Percentiles rank a stretch among this genome's conserved stretches.
Conservation (phyloP, 2,888 invertebrate species). For the Nymphalis urticae region DNA sequence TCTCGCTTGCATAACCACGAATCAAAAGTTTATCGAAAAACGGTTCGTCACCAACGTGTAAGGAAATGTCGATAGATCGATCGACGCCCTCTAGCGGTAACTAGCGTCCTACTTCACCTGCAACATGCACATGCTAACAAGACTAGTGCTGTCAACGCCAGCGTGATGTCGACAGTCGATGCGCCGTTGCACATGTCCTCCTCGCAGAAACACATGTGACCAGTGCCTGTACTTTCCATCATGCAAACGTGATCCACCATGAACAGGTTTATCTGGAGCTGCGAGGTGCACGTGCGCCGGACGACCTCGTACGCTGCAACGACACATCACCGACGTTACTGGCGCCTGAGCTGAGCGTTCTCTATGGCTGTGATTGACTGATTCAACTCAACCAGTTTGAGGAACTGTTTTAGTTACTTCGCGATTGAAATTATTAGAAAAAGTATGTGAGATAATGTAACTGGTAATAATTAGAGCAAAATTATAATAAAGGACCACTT, state of each 20-base stretch:
- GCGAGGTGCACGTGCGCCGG: constrained; percentile 94
- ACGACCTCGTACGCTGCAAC: constrained; percentile 93
- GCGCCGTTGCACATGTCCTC: constrained; percentile 94
- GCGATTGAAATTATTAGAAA: too few species aligned
- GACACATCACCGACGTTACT: background rate
- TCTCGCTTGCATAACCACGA: constrained; percentile 17
- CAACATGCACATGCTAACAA: constrained; percentile 74
- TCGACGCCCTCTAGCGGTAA: constrained; percentile 52
- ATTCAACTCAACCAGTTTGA: too few species aligned
- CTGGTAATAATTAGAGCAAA: too few species aligned
- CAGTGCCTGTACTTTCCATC: constrained; percentile 98
- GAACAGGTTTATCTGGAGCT: constrained; percentile 96
- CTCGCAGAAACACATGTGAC: constrained; percentile 99
- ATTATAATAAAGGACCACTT: too few species aligned
- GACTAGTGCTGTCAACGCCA: constrained; percentile 57
- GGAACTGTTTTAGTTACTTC: too few species aligned
- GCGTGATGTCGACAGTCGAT: constrained; percentile 52
- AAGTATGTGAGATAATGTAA: too few species aligned
- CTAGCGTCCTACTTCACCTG: constrained; percentile 73
- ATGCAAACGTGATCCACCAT: constrained; percentile 99
- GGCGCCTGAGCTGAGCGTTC: too few species aligned
- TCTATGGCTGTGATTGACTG: too few species aligned
- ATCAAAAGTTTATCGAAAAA: constrained; percentile 13
- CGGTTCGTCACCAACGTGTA: background rate
- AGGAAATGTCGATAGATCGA: constrained; percentile 39